These are phyloP conservation scores for Peromyscus attwateri DNA, from an alignment of 2,797 vertebrate genomes.

Conservation along the genomic window DNA sequence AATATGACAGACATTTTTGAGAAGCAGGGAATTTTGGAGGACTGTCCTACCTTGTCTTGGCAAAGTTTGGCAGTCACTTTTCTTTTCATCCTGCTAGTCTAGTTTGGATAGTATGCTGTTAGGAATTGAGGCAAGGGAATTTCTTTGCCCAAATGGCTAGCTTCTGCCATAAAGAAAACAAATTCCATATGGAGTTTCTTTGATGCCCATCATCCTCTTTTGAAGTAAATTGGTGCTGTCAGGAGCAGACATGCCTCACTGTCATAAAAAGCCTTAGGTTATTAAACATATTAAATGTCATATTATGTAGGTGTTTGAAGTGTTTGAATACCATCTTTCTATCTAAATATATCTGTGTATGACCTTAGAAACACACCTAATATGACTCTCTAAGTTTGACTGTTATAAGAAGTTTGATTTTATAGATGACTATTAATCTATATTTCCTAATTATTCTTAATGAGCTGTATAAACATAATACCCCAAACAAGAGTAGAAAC, in stretches of 20 bases:
- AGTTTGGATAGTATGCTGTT: not conserved
- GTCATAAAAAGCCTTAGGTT: not conserved
- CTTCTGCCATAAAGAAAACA: not conserved
- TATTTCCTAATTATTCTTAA: not conserved
- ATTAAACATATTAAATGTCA: not conserved
- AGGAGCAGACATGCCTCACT: not conserved
- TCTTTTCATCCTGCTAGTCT: not conserved
- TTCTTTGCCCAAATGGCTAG: not conserved
- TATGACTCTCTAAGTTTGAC: not conserved
- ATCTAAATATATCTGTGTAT: not conserved
- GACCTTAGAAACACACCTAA: not conserved
- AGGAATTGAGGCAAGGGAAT: not conserved
- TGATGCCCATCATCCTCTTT: not conserved
- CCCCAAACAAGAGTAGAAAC: not conserved
- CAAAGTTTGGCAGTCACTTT: not conserved
- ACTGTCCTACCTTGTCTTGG: not conserved
- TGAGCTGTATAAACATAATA: not conserved
- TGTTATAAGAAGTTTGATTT: not conserved
- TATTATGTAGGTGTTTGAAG: not conserved
- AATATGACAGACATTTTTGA: not conserved
- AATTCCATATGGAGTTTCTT: not conserved
- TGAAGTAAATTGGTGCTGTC: not conserved
- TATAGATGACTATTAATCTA: not conserved
- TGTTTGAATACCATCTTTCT: not conserved
- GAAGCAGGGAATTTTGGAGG: not conserved